Evolutionary conservation across 2,797 vertebrate genomes (phyloP).

Genomic region (Acrocephalus scirpaceus): DNA sequence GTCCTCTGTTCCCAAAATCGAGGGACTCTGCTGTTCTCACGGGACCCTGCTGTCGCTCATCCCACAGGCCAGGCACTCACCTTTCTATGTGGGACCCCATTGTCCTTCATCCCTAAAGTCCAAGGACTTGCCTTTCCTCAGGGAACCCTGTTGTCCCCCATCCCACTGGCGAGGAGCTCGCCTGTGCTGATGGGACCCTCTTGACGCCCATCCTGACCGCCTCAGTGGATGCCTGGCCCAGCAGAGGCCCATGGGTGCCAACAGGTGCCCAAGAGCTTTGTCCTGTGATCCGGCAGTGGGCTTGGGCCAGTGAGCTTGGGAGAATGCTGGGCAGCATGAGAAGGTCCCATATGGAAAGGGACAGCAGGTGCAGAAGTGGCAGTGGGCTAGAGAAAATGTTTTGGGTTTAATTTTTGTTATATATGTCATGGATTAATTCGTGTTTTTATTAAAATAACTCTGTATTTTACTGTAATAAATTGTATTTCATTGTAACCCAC

Average conservation of each 20-base stretch:
- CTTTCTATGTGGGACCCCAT: not conserved
- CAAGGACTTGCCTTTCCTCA: not conserved
- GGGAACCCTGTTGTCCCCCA: not conserved
- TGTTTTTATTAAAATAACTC: too few relatives aligned
- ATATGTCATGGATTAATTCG: too few relatives aligned
- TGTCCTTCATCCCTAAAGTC: not conserved
- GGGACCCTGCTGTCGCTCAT: not conserved
- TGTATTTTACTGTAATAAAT: too few relatives aligned
- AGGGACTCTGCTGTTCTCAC: not conserved
- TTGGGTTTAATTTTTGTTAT: not conserved
- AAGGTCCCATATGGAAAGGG: not conserved
- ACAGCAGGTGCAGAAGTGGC: not conserved
- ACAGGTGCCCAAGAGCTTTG: not conserved
- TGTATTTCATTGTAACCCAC: too few relatives aligned
- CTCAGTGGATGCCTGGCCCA: too few relatives aligned
- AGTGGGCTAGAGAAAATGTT: not conserved
- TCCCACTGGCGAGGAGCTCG: rapidly evolving
- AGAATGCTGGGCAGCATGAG: not conserved
- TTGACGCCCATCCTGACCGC: not conserved
- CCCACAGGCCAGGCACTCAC: not conserved
- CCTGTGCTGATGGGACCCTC: too few relatives aligned
- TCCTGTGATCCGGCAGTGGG: rapidly evolving
- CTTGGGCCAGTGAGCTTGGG: rapidly evolving
- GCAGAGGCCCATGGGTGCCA: not conserved
- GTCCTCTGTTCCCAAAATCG: not conserved